Percentiles rank a stretch among this genome's conserved stretches.
Conservation (phyloP, 1,140 invertebrate genomes). For the Heliconius melpomene region DNA sequence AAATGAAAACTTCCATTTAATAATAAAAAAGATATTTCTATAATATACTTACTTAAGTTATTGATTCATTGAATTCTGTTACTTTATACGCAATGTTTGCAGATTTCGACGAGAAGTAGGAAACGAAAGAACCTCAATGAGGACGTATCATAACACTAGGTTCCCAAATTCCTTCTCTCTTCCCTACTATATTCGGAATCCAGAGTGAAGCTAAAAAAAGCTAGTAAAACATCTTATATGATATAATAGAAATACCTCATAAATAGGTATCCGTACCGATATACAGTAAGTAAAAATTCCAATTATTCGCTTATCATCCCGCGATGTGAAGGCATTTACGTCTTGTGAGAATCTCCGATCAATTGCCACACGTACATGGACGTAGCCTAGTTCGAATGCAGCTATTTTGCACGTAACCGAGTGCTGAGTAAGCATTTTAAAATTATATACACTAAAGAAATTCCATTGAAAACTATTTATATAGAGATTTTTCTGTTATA, state of each 20-base stretch:
- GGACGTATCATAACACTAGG: too few relatives aligned
- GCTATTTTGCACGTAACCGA: conserved; percentile 31
- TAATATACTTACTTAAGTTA: too few relatives aligned
- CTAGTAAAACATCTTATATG: not conserved
- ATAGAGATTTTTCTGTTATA: conserved; percentile 26
- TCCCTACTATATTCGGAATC: too few relatives aligned
- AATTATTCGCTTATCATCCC: conserved; percentile 31
- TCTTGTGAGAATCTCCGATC: conserved; percentile 29
- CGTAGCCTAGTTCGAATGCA: conserved; percentile 27
- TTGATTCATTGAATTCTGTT: too few relatives aligned
- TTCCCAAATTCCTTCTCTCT: too few relatives aligned
- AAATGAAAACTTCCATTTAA: too few relatives aligned
- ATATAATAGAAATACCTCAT: not conserved
- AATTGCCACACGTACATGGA: conserved; percentile 36
- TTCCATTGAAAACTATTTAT: conserved; percentile 32
- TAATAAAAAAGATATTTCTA: too few relatives aligned
- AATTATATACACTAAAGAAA: conserved; percentile 21
- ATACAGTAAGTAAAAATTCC: conserved; percentile 29
- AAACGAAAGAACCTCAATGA: too few relatives aligned
- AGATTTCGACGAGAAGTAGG: too few relatives aligned
- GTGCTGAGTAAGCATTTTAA: conserved; percentile 34
- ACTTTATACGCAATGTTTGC: too few relatives aligned
- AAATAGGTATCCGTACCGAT: not conserved
- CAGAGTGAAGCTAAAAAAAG: too few relatives aligned
- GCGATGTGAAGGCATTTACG: conserved; percentile 29